These are phyloP conservation scores for Cerceris rybyensis DNA, from an alignment of 2,888 invertebrate species.

Conservation along the genomic window DNA sequence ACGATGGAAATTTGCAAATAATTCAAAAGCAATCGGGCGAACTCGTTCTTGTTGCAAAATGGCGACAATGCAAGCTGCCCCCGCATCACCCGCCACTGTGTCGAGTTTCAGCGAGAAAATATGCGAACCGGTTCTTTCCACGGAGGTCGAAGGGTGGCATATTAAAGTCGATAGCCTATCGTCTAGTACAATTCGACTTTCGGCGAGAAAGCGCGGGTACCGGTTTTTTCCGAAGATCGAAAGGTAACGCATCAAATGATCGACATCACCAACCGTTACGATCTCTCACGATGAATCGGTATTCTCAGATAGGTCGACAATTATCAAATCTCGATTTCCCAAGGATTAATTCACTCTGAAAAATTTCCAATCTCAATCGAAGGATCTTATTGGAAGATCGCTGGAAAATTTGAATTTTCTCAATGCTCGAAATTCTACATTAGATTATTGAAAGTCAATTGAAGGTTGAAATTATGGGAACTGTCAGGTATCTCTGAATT, in stretches of 20 bases:
- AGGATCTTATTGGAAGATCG: too few relatives aligned
- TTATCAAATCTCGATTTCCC: too few relatives aligned
- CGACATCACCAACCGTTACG: slow-evolving; percentile 32
- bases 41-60: slow-evolving; percentile 45
- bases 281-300: neutral
- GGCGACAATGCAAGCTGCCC: slow-evolving; percentile 45
- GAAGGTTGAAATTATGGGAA: too few relatives aligned
- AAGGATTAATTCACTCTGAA: too few relatives aligned
- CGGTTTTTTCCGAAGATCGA: slow-evolving; percentile 80
- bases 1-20: neutral
- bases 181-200: slow-evolving; percentile 80
- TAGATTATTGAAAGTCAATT: too few relatives aligned
- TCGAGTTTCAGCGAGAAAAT: slow-evolving; percentile 79
- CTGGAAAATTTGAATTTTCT: too few relatives aligned
- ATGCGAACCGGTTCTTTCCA: slow-evolving; percentile 80
- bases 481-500: too few relatives aligned
- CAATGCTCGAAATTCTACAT: too few relatives aligned
- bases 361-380: too few relatives aligned
- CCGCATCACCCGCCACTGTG: slow-evolving; percentile 66
- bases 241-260: slow-evolving; percentile 73
- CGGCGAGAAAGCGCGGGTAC: slow-evolving; percentile 80
- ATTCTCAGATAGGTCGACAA: neutral
- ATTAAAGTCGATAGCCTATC: slow-evolving; percentile 80
- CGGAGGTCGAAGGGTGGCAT: slow-evolving; percentile 80
- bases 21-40: neutral